phyloP scores from a whole-genome alignment of 2,113 vertebrate species.

The Coptodon rendalli region DNA sequence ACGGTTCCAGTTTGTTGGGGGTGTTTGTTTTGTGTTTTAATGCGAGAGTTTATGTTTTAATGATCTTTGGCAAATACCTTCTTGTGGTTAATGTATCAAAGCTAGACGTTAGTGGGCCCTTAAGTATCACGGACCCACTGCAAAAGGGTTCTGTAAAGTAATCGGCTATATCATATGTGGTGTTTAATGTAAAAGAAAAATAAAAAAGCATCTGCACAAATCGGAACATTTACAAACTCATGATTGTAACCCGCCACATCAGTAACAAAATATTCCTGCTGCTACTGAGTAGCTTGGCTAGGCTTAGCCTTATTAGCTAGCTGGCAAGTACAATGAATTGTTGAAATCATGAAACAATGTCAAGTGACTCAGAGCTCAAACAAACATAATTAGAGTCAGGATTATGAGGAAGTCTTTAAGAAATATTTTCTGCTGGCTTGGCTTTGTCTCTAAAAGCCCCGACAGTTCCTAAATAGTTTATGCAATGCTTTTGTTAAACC shows the following conservation, averaged over 20 bases:
- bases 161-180: neutral
- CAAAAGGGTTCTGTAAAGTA: neutral
- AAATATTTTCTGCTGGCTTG: neutral
- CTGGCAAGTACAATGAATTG: neutral
- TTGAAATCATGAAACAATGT: neutral
- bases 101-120: neutral
- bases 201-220: neutral
- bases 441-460: neutral
- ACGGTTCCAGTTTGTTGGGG: neutral
- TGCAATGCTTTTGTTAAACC: neutral
- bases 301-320: neutral
- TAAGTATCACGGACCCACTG: neutral
- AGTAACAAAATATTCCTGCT: neutral
- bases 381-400: neutral
- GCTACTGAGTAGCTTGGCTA: neutral
- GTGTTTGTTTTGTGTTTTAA: neutral
- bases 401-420: neutral
- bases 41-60: accelerated
- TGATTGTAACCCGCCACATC: accelerated
- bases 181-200: neutral
- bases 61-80: neutral
- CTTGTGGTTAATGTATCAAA: neutral
- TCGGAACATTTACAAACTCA: accelerated
- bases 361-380: neutral
- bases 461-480: accelerated